Percentiles rank a stretch among this genome's conserved stretches.
phyloP scores from a whole-genome alignment of 1,140 invertebrate species.

The Marisa cornuarietis region DNA sequence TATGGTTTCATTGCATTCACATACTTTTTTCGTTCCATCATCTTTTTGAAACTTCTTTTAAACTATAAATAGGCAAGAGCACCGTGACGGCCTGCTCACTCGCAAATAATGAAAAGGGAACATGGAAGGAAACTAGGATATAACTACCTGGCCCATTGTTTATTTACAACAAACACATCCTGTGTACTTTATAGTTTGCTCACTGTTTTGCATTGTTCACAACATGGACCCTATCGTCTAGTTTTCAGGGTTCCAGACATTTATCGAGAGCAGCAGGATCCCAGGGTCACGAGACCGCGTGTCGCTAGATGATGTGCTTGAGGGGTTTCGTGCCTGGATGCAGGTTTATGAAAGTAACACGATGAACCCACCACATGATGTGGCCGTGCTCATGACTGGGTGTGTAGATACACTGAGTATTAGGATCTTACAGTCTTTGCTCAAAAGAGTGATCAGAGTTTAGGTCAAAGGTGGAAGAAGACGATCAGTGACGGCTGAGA shows the following conservation, averaged over 20 bases:
- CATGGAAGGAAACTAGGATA: no score
- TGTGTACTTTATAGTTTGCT: neutral
- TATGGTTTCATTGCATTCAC: neutral
- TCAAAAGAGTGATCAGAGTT: no score
- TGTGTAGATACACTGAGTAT: conserved; percentile 18
- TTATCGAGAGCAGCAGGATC: conserved; percentile 51
- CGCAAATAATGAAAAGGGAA: no score
- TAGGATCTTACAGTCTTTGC: no score
- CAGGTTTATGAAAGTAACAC: conserved; percentile 48
- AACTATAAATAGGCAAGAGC: no score
- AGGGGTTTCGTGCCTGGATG: conserved; percentile 49
- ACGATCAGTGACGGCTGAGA: no score
- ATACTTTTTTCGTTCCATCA: neutral
- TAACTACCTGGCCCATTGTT: neutral
- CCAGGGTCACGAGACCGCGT: conserved; percentile 38
- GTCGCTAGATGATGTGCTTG: conserved; percentile 50
- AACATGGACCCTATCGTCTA: conserved; percentile 26
- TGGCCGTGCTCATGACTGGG: conserved; percentile 52
- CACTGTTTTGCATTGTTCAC: neutral
- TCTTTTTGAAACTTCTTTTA: neutral
- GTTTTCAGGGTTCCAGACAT: conserved; percentile 49
- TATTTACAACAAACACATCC: neutral
- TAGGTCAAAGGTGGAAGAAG: no score
- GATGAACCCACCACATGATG: conserved; percentile 43
- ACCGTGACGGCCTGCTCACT: no score